Percentiles rank a stretch among this genome's conserved stretches.
Evolutionary conservation across 2,113 vertebrate genomes (phyloP).

Genomic region (Jaculus jaculus): DNA sequence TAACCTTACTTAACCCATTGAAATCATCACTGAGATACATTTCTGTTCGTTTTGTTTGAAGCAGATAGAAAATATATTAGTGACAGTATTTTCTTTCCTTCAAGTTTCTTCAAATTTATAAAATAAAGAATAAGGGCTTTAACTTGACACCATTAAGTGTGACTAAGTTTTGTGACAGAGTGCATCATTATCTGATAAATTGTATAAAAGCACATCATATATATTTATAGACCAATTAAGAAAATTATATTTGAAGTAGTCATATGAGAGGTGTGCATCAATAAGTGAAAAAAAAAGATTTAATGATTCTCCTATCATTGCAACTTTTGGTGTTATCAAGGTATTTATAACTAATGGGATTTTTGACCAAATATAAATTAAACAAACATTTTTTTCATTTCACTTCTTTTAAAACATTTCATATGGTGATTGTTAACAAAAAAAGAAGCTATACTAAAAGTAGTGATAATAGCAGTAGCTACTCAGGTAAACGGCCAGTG

Average conservation of each 20-base stretch:
- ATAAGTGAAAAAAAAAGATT: neutral
- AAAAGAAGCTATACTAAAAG: neutral
- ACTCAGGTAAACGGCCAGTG: neutral
- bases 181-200: neutral
- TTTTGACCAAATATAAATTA: neutral
- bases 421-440: neutral
- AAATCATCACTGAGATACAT: neutral
- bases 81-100: neutral
- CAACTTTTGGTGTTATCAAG: neutral
- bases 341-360: neutral
- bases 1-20: neutral
- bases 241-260: neutral
- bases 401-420: neutral
- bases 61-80: neutral
- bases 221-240: neutral
- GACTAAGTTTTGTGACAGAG: neutral
- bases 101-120: neutral
- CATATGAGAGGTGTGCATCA: neutral
- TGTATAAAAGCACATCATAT: neutral
- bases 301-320: neutral
- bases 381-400: neutral
- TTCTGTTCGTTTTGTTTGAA: neutral
- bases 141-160: neutral
- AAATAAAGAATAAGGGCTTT: neutral
- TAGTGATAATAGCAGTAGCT: neutral